Evolutionary conservation across 2,888 invertebrate species (phyloP).

Genomic region (Pyrocoelia pectoralis): DNA sequence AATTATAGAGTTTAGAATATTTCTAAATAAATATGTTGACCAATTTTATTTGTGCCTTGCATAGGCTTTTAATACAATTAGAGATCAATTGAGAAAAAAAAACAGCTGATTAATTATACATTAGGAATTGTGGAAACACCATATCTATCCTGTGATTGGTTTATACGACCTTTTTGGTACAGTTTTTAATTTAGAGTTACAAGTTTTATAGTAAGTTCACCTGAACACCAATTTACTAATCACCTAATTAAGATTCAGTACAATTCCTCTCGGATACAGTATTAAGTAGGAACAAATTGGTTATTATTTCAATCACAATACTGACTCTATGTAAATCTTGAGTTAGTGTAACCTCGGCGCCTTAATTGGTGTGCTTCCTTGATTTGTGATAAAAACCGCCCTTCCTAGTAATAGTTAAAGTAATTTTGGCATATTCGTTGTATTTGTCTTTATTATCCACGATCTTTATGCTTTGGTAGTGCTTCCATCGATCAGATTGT

Average conservation of each 20-base stretch:
- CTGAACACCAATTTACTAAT: neutral
- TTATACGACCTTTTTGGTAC: conserved; percentile 31
- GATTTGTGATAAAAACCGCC: neutral
- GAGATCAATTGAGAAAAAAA: conserved; percentile 16
- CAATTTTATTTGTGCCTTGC: conserved; percentile 60
- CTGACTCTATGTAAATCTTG: too few relatives aligned
- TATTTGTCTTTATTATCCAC: too few relatives aligned
- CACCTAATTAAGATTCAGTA: too few relatives aligned
- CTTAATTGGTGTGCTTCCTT: neutral
- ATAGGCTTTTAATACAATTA: conserved; percentile 52
- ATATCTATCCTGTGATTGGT: conserved; percentile 37
- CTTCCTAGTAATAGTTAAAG: too few relatives aligned
- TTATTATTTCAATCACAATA: too few relatives aligned
- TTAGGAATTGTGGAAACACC: conserved; percentile 29
- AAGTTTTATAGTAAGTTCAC: conserved; percentile 9
- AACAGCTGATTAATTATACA: conserved; percentile 19
- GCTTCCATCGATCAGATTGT: neutral
- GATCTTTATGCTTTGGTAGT: neutral
- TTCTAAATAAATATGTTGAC: conserved; percentile 47
- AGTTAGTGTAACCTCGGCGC: neutral
- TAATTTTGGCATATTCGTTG: too few relatives aligned
- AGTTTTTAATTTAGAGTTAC: conserved; percentile 14
- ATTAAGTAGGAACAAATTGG: too few relatives aligned
- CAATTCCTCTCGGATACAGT: too few relatives aligned
- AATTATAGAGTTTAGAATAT: neutral